These are phyloP conservation scores for Poeciliopsis paucimaculata DNA, from an alignment of 2,797 vertebrate species.

Conservation along the genomic window DNA sequence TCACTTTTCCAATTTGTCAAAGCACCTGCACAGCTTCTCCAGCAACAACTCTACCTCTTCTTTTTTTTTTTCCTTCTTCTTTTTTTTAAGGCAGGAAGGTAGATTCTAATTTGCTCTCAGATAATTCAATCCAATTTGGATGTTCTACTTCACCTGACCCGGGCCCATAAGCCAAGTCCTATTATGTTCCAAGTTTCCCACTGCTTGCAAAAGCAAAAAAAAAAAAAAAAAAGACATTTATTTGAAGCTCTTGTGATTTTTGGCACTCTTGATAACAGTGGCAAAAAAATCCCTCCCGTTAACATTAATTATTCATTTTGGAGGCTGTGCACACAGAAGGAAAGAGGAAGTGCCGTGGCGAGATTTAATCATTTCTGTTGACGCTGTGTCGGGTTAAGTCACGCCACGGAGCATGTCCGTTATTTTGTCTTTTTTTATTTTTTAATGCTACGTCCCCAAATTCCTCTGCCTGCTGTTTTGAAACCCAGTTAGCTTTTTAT, in stretches of 20 bases:
- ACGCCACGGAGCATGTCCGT: conserved; percentile 28
- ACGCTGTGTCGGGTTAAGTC: conserved; percentile 40
- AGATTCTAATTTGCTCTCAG: conserved; percentile 57
- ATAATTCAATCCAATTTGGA: conserved; percentile 14
- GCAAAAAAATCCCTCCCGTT: conserved; percentile 60
- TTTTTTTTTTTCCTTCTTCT: background rate
- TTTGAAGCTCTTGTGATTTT: conserved; percentile 73
- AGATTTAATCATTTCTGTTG: conserved; percentile 58
- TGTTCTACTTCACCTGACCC: conserved; percentile 42
- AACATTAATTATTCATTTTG: conserved; percentile 82
- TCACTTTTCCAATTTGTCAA: conserved; percentile 54
- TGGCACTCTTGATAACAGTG: conserved; percentile 75
- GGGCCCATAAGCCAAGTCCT: conserved; percentile 51
- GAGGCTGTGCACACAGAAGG: conserved; percentile 56
- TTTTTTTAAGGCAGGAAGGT: conserved; percentile 25
- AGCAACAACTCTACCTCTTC: conserved; percentile 17
- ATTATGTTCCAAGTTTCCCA: conserved; percentile 63
- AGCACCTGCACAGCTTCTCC: conserved; percentile 23
- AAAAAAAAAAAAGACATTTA: conserved; percentile 62
- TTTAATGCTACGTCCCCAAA: background rate
- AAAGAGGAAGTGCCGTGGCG: conserved; percentile 58
- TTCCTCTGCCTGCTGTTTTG: background rate
- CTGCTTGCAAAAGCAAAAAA: conserved; percentile 33
- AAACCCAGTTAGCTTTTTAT: background rate
- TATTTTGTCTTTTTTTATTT: conserved; percentile 13